Evolutionary conservation across 2,113 vertebrate genomes (phyloP).

Genomic region (Entomyzon cyanotis): DNA sequence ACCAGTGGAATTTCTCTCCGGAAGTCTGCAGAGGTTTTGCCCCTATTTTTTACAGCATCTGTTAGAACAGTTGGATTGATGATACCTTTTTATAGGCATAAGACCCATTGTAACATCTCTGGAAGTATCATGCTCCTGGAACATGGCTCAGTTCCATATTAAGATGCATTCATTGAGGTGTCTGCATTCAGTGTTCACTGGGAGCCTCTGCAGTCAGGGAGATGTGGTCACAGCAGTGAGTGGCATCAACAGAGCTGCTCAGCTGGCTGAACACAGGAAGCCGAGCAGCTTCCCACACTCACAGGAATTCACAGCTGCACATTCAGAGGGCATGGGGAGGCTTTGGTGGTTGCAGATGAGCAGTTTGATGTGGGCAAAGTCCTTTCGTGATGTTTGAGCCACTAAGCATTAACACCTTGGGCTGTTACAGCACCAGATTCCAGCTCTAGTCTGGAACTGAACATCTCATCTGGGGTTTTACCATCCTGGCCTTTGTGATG

Average conservation of each 20-base stretch:
- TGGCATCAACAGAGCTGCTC: rapidly evolving
- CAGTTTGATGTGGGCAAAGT: not conserved
- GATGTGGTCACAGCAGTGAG: not conserved
- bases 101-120: not conserved
- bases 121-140: not conserved
- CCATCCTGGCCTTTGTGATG: not conserved
- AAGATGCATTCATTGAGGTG: not conserved
- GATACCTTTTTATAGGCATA: not conserved
- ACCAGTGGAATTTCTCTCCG: not conserved
- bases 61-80: not conserved
- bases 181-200: not conserved
- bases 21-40: slow-evolving; percentile 27
- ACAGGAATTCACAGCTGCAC: not conserved
- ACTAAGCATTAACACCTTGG: not conserved
- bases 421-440: not conserved
- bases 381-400: not conserved
- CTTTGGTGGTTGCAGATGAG: not conserved
- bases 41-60: slow-evolving; percentile 11
- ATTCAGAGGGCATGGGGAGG: not conserved
- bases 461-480: not conserved
- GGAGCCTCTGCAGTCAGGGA: not conserved
- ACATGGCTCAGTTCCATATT: not conserved
- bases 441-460: not conserved
- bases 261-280: not conserved
- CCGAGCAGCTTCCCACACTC: not conserved